Conservation (phyloP, 2,888 invertebrate genomes). For the Biston betularia region DNA sequence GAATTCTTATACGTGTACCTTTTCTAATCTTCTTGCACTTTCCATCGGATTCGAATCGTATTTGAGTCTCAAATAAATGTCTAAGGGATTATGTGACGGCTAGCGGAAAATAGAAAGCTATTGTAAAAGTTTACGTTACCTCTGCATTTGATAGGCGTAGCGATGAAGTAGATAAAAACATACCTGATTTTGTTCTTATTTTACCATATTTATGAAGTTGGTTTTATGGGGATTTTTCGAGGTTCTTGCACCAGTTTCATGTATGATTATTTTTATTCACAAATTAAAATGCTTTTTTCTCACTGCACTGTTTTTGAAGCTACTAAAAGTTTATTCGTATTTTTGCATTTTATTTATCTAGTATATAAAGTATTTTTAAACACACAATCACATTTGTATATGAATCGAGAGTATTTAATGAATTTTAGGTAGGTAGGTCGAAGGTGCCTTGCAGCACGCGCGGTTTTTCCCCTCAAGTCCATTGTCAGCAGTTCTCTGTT, state of each 20-base stretch:
- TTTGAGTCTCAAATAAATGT: conserved; percentile 68
- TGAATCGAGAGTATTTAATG: background rate
- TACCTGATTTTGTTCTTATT: conserved; percentile 30
- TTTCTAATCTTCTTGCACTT: conserved; percentile 67
- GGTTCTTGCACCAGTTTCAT: background rate
- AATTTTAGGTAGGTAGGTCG: background rate
- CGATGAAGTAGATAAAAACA: conserved; percentile 3
- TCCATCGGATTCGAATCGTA: conserved; percentile 68
- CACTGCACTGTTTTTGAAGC: background rate
- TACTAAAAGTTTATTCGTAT: too few species aligned
- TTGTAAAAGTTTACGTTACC: conserved; percentile 31
- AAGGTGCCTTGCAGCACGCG: conserved; percentile 1
- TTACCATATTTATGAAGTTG: conserved; percentile 3
- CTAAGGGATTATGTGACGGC: conserved; percentile 52
- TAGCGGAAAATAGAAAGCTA: conserved; percentile 60
- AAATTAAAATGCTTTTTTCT: background rate
- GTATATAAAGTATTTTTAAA: background rate
- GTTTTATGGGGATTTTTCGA: background rate
- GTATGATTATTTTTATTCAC: background rate
- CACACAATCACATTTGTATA: too few species aligned
- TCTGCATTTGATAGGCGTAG: background rate
- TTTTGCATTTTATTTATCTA: too few species aligned
- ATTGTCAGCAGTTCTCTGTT: background rate
- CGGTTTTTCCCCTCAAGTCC: background rate
- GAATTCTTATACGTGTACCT: conserved; percentile 56